Evolutionary conservation across 2,113 vertebrate genomes (phyloP).

Genomic region (Myiozetetes cayanensis): DNA sequence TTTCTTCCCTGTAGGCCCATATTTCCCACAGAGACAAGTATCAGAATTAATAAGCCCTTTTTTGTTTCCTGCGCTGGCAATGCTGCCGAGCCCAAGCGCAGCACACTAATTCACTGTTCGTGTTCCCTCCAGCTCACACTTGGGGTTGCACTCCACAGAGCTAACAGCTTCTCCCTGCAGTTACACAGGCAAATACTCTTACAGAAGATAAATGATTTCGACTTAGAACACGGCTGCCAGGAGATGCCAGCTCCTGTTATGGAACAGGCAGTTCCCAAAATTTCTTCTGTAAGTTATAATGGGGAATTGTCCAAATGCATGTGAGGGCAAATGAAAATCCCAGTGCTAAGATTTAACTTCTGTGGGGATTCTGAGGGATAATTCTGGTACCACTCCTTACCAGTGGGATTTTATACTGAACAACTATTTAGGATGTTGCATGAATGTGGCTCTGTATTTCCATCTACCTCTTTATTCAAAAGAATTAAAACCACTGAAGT

Average conservation of each 20-base stretch:
- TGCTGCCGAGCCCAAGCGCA: neutral
- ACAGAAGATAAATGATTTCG: neutral
- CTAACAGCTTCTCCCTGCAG: slow-evolving; percentile 10
- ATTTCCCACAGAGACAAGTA: neutral
- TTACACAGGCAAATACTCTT: neutral
- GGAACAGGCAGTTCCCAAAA: neutral
- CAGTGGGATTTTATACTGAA: neutral
- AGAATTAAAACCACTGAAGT: neutral
- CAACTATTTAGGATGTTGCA: neutral
- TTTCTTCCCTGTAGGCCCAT: neutral
- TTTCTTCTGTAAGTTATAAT: neutral
- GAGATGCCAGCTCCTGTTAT: neutral
- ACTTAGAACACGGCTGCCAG: neutral
- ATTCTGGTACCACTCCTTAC: neutral
- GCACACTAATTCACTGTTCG: neutral
- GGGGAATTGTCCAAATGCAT: neutral
- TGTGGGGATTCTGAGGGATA: neutral
- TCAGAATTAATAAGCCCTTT: neutral
- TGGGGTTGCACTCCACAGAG: neutral
- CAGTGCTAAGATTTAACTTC: neutral
- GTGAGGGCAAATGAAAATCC: neutral
- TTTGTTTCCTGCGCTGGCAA: neutral
- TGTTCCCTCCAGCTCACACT: neutral
- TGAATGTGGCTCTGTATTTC: neutral
- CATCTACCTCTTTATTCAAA: neutral